phyloP scores from a whole-genome alignment of 64 coral and sea anemone genomes.

The Porites australiensis region DNA sequence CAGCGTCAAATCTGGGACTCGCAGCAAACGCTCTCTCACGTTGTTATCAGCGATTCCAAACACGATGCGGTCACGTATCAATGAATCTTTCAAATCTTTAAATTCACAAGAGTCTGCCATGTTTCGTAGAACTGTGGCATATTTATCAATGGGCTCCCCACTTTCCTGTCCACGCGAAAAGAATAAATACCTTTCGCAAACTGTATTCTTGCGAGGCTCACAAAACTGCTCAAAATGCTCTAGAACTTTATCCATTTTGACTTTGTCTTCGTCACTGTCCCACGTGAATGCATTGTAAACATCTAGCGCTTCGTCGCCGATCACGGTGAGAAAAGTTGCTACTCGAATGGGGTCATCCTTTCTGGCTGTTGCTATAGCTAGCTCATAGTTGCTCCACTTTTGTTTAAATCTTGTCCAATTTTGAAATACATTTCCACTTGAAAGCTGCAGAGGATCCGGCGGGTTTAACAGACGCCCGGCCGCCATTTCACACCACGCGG shows the following conservation, averaged over 20 bases:
- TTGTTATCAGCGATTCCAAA: not conserved
- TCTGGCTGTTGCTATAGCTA: not conserved
- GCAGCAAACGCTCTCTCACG: too few species aligned
- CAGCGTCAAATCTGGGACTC: too few species aligned
- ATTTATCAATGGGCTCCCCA: not conserved
- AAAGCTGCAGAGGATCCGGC: not conserved
- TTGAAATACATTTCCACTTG: not conserved
- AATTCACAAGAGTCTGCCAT: conserved; percentile 7
- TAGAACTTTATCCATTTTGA: too few species aligned
- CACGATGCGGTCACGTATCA: conserved; percentile 34
- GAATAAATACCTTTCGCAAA: conserved; percentile 11
- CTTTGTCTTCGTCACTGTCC: too few species aligned
- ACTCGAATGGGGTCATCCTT: conserved; percentile 2
- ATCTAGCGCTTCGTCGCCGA: too few species aligned
- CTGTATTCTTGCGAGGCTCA: conserved; percentile 26
- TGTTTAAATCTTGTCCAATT: conserved; percentile 26
- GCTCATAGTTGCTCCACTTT: conserved; percentile 10
- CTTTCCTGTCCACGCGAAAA: not conserved
- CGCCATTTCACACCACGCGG: not conserved
- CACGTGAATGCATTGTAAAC: too few species aligned
- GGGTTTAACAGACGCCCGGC: not conserved
- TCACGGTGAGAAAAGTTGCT: not conserved
- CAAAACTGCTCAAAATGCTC: too few species aligned
- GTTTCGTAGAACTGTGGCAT: too few species aligned
- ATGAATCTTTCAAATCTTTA: conserved; percentile 18